Evolutionary conservation across 2,888 invertebrate species (phyloP).

Genomic region (Trachelus troglodyta): DNA sequence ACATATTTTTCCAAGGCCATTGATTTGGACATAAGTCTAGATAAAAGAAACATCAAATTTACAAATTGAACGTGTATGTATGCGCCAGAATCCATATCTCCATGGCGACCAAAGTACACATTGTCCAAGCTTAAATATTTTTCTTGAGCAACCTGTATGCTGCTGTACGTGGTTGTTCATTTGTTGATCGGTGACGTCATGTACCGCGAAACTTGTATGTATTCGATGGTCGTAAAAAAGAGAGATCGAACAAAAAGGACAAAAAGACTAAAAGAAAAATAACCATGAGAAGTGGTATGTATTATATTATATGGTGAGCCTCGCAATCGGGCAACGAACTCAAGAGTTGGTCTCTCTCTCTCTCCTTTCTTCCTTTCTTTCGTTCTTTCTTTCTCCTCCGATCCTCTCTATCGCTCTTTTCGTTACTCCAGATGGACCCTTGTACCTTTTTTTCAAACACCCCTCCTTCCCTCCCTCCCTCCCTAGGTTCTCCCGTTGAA

Average conservation of each 20-base stretch:
- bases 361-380: constrained; percentile 24
- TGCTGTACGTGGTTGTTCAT: constrained; percentile 22
- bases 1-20: background rate
- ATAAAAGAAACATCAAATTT: background rate
- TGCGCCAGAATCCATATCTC: background rate
- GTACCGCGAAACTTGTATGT: constrained; percentile 33
- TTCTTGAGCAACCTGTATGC: background rate
- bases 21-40: background rate
- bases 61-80: background rate
- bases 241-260: constrained; percentile 32
- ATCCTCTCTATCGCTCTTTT: background rate
- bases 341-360: constrained; percentile 32
- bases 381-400: constrained; percentile 15
- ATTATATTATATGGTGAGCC: constrained; percentile 24
- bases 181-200: constrained; percentile 52
- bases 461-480: background rate
- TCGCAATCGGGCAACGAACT: constrained; percentile 59
- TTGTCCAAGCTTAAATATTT: background rate
- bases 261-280: constrained; percentile 24
- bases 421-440: background rate
- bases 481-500: constrained; percentile 10
- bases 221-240: constrained; percentile 31
- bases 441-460: background rate
- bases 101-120: background rate
- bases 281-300: constrained; percentile 15